Conservation (phyloP, 2,797 vertebrate genomes). For the Botia almorhae region DNA sequence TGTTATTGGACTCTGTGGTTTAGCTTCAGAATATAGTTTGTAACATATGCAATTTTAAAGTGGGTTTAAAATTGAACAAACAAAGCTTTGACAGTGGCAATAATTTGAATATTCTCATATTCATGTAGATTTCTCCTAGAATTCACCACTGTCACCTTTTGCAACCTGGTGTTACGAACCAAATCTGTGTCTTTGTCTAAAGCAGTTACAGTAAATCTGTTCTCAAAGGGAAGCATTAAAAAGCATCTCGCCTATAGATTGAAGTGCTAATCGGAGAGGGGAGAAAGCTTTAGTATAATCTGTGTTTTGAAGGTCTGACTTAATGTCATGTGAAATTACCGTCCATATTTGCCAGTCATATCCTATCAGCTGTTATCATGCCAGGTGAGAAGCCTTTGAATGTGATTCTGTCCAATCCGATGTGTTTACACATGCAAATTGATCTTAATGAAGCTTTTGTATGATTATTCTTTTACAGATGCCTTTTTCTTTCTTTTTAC, state of each 20-base stretch:
- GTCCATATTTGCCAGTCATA: conserved; percentile 68
- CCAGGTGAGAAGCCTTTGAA: conserved; percentile 75
- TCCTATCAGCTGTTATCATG: conserved; percentile 73
- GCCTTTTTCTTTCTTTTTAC: conserved; percentile 73
- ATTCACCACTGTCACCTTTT: conserved; percentile 31
- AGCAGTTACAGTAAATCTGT: conserved; percentile 39
- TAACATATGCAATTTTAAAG: conserved; percentile 58
- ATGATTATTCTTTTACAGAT: conserved; percentile 69
- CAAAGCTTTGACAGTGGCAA: conserved; percentile 54
- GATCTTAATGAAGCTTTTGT: conserved; percentile 76
- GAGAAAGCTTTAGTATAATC: conserved; percentile 59
- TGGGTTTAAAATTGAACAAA: conserved; percentile 3
- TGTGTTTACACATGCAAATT: conserved; percentile 76
- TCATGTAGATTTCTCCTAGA: conserved; percentile 18
- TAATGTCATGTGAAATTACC: conserved; percentile 58
- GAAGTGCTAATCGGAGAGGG: conserved; percentile 42
- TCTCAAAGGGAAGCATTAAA: conserved; percentile 44
- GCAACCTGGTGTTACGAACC: conserved; percentile 58
- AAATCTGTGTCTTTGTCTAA: conserved; percentile 46
- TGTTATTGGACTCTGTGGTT: conserved; percentile 23
- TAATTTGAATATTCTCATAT: conserved; percentile 53
- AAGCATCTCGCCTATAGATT: conserved; percentile 64
- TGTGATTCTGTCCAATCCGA: conserved; percentile 75
- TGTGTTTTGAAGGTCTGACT: conserved; percentile 61
- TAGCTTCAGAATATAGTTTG: conserved; percentile 44